Percentiles rank a stretch among this genome's conserved stretches.
These are phyloP conservation scores for Turnix velox DNA, from an alignment of 2,113 vertebrate genomes.

Conservation along the genomic window DNA sequence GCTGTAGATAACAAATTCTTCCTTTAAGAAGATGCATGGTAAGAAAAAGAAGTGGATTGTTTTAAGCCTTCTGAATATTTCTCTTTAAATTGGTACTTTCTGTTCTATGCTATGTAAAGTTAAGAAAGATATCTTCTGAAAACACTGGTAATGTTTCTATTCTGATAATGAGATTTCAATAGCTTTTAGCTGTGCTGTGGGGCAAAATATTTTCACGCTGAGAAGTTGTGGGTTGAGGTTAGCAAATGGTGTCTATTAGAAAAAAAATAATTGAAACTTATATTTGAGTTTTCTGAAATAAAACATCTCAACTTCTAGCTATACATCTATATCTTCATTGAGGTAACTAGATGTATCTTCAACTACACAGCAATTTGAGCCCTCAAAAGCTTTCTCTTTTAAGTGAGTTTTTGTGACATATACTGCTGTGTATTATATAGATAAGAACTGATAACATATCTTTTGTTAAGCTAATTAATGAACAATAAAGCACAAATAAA, in stretches of 20 bases:
- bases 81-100: neutral
- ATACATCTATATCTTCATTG: neutral
- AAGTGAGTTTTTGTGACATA: neutral
- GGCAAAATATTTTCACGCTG: neutral
- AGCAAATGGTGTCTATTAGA: neutral
- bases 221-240: neutral
- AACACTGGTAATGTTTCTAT: neutral
- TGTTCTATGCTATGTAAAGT: neutral
- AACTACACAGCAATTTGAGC: neutral
- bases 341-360: neutral
- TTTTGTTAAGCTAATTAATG: neutral
- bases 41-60: neutral
- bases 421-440: neutral
- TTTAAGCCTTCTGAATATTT: neutral
- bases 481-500: neutral
- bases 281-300: neutral
- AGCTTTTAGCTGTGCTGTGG: neutral
- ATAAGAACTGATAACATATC: neutral
- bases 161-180: neutral
- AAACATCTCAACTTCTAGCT: neutral
- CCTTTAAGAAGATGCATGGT: neutral
- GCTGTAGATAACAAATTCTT: fast-evolving
- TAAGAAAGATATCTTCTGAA: neutral
- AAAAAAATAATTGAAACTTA: neutral
- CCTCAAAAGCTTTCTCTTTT: neutral